Conservation (phyloP, 2,888 invertebrate genomes). For the Pristionchus fissidentatus region DNA sequence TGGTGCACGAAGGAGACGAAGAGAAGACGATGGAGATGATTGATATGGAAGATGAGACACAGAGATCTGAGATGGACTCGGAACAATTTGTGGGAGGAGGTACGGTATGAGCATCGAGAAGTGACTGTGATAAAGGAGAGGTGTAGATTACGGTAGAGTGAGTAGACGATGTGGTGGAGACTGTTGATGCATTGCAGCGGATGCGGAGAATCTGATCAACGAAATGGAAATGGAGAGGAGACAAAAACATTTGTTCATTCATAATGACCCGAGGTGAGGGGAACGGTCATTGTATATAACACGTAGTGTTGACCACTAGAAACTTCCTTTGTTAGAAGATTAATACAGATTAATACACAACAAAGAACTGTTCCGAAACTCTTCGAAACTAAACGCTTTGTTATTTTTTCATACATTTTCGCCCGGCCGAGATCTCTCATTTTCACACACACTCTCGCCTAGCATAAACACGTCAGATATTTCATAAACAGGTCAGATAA, state of each 20-base stretch:
- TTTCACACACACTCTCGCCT: too few species aligned
- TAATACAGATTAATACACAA: too few species aligned
- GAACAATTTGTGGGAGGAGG: conserved; percentile 1
- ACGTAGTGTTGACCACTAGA: too few species aligned
- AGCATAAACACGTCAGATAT: too few species aligned
- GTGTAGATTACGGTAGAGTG: neutral
- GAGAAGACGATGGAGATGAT: neutral
- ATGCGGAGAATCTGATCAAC: neutral
- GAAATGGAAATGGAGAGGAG: neutral
- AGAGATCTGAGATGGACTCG: neutral
- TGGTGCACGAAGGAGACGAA: neutral
- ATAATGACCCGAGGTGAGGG: conserved; percentile 25
- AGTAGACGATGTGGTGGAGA: too few species aligned
- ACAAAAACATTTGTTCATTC: neutral
- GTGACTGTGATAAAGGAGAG: too few species aligned
- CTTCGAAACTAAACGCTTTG: too few species aligned
- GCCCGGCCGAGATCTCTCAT: too few species aligned
- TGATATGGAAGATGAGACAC: neutral
- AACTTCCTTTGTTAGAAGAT: too few species aligned
- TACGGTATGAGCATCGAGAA: neutral
- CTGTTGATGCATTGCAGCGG: neutral
- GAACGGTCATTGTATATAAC: neutral
- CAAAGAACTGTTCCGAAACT: too few species aligned
- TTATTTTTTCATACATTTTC: too few species aligned
- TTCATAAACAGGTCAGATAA: too few species aligned